Base-by-base conservation (phyloP, 30 jellyfish, hydroid and myxozoan species). In the Cassiopea xamachana region DNA sequence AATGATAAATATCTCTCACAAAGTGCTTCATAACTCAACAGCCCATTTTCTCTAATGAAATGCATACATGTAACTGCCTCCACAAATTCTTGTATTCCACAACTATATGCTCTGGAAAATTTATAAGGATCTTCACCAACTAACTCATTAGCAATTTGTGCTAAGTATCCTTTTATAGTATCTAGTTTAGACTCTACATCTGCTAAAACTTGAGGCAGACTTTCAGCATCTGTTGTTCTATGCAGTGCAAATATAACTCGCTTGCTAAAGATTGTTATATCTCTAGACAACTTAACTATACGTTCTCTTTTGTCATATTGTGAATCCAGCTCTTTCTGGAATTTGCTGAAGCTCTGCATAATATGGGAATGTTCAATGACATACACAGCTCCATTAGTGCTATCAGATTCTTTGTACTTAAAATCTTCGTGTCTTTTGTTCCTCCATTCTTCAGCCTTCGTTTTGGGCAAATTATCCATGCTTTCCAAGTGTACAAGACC, bases 41-140 rank as follows among this genome's bases (percentile, higher is more conserved):
- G 73, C 67, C 67, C 46, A 61, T 69, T 70, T 7, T 69, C 80
- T 84, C 84, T 88, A 71, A 87, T 78, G 75, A 60, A 95, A 85
- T 87, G 95, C 69, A 81, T 19, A 50, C 82, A 85, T 17, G 98
- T 85, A 3, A 90, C 93, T 49, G 98, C 98, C 74, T 94, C 98
- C 45, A 94, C 90, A 69, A 79, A 94, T 81, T 94, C 98, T 80
- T 94, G 98, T 62, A 94, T 27, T 4, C 98, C 98, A 12, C 97
- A 89, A 7, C 97, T 59, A 71, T 60, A 90, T 13, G 98, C 96
- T 59, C 94, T 71, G 10, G 87, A 89, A 86, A 80, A 94, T 46
- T 73, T 85, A 73, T 86, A 87, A 1, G 97, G 80, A 62, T 86
- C 97, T 46, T 90, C 98, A 46, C 58, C 90, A 13, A 47, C 81